Percentiles rank a stretch among this genome's conserved stretches.
These are phyloP conservation scores for Bujurquina vittata DNA, from an alignment of 2,113 vertebrate species.

Conservation along the genomic window DNA sequence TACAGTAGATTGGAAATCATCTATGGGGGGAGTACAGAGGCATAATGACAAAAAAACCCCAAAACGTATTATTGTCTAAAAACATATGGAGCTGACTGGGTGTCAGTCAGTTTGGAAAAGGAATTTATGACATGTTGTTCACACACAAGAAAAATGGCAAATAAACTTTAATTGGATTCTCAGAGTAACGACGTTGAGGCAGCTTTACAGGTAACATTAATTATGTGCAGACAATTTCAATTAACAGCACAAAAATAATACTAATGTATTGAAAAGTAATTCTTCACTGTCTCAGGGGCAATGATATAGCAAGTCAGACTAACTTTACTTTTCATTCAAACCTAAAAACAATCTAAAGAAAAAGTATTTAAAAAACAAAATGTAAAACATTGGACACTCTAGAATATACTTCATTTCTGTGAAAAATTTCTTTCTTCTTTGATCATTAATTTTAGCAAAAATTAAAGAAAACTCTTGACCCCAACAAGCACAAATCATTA, in stretches of 20 bases:
- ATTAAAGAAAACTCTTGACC: not conserved
- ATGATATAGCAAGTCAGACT: not conserved
- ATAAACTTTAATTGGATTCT: not conserved
- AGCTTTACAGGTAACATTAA: not conserved
- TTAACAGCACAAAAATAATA: not conserved
- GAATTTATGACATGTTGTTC: no score
- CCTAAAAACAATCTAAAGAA: not conserved
- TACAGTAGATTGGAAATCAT: no score
- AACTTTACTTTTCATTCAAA: not conserved
- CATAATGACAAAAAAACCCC: no score
- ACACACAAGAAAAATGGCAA: no score
- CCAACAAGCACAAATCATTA: not conserved
- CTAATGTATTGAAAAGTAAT: not conserved
- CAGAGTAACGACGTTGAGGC: not conserved
- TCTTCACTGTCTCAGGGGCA: not conserved
- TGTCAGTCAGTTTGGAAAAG: no score
- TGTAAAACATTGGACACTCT: not conserved
- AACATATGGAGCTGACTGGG: no score
- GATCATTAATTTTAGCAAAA: conserved; percentile 14
- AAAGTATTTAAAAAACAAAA: not conserved
- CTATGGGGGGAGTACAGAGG: no score
- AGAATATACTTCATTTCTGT: not conserved
- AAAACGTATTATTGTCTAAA: no score
- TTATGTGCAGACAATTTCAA: not conserved
- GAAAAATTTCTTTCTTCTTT: conserved; percentile 10